A percentile compares a stretch with the other conserved stretches of the same genome.
Evolutionary conservation across 2,888 invertebrate species (phyloP).

Genomic region (Temnothorax rugatulus): DNA sequence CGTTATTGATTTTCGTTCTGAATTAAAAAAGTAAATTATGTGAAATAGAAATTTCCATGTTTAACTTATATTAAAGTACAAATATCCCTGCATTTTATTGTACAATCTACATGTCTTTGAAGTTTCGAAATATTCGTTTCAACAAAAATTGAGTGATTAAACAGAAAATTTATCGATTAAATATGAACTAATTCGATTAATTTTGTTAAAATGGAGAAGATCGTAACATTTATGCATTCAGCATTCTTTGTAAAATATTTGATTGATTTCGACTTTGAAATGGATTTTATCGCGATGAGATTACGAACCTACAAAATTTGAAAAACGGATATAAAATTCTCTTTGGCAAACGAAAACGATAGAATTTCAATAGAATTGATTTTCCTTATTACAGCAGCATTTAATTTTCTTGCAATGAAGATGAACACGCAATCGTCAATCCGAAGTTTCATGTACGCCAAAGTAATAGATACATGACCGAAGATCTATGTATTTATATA

Average conservation of each 20-base stretch:
- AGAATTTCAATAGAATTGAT: not conserved
- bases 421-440: not conserved
- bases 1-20: not conserved
- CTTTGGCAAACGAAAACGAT: not conserved
- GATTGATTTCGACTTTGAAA: not conserved
- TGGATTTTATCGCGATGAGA: not conserved
- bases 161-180: not conserved
- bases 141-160: not conserved
- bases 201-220: not conserved
- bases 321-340: not conserved
- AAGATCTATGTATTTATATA: slow-evolving; percentile 45
- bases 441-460: not conserved
- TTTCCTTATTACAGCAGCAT: not conserved
- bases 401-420: slow-evolving; percentile 3
- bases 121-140: not conserved
- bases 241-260: not conserved
- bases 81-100: not conserved
- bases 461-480: slow-evolving; percentile 32
- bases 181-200: not conserved
- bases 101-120: not conserved
- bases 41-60: not conserved
- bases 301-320: not conserved
- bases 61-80: slow-evolving; percentile 7
- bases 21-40: not conserved
- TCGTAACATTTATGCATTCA: not conserved